These are phyloP conservation scores for Linepithema humile DNA, from an alignment of 1,140 invertebrate species.

Conservation along the genomic window DNA sequence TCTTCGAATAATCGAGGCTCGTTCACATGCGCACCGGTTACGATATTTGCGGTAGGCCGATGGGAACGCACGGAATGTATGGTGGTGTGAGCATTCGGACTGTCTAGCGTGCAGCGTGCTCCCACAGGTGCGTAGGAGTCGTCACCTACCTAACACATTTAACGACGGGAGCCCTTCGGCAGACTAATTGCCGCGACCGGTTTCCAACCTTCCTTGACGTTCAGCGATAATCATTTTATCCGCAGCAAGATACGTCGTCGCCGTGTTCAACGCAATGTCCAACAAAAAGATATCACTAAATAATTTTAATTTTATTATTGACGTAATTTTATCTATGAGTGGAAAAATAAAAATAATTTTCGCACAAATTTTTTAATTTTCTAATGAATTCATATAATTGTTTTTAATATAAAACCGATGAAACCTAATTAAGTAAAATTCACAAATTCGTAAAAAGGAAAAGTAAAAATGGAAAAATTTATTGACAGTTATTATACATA, in stretches of 20 bases:
- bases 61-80: slow-evolving; percentile 18
- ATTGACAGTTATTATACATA: too few species aligned
- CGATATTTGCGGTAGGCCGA: slow-evolving; percentile 21
- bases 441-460: not conserved
- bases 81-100: slow-evolving; percentile 26
- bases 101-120: slow-evolving; percentile 20
- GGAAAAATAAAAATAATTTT: not conserved
- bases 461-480: not conserved
- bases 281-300: not conserved
- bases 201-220: not conserved
- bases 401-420: not conserved
- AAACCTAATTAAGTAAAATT: not conserved
- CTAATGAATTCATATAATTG: not conserved
- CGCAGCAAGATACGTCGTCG: not conserved
- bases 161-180: slow-evolving; percentile 21
- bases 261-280: not conserved
- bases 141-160: slow-evolving; percentile 3
- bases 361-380: not conserved
- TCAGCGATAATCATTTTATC: slow-evolving; percentile 13
- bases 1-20: slow-evolving; percentile 73
- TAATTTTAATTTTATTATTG: not conserved
- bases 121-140: slow-evolving; percentile 31
- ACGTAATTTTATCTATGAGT: not conserved
- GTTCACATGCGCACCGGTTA: slow-evolving; percentile 66
- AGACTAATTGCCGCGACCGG: slow-evolving; percentile 17